A percentile compares a stretch with the other conserved stretches of the same genome.
These are phyloP conservation scores for Anas georgica DNA, from an alignment of 2,797 vertebrate genomes.

Conservation along the genomic window DNA sequence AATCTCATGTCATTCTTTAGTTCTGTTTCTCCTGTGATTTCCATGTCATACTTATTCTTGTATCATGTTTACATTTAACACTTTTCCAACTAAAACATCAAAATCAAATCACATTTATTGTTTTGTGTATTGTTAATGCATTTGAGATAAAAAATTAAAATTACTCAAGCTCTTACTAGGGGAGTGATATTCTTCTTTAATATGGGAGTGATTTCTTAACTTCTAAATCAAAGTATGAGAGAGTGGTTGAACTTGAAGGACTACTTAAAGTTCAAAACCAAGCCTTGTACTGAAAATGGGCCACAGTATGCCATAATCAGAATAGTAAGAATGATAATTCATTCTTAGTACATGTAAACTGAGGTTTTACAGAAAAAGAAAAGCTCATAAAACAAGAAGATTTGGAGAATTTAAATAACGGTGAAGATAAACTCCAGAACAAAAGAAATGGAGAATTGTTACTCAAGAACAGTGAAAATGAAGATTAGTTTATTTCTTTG, in stretches of 20 bases:
- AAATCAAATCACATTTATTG: conserved; percentile 7
- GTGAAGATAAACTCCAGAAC: background rate
- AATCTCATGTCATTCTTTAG: background rate
- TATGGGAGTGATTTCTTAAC: background rate
- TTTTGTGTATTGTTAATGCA: background rate
- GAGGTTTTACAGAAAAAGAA: background rate
- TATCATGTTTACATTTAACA: background rate
- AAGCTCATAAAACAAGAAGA: background rate
- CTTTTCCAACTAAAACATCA: background rate
- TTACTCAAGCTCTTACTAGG: background rate
- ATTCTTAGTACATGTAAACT: background rate
- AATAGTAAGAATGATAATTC: background rate
- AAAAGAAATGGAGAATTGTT: background rate
- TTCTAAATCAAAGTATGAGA: background rate
- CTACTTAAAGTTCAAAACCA: background rate
- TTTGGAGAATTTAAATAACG: background rate
- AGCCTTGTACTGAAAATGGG: background rate
- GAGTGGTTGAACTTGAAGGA: background rate
- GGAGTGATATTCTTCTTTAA: background rate
- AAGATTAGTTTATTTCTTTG: background rate
- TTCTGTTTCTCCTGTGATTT: conserved; percentile 22
- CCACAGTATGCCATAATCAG: background rate
- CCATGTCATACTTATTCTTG: background rate
- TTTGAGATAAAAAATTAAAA: background rate
- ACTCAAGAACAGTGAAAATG: background rate